Percentiles rank a stretch among this genome's conserved stretches.
These are phyloP conservation scores for Paracentrotus lividus DNA, from an alignment of 53 echinoderm and acorn worm genomes.

Conservation along the genomic window DNA sequence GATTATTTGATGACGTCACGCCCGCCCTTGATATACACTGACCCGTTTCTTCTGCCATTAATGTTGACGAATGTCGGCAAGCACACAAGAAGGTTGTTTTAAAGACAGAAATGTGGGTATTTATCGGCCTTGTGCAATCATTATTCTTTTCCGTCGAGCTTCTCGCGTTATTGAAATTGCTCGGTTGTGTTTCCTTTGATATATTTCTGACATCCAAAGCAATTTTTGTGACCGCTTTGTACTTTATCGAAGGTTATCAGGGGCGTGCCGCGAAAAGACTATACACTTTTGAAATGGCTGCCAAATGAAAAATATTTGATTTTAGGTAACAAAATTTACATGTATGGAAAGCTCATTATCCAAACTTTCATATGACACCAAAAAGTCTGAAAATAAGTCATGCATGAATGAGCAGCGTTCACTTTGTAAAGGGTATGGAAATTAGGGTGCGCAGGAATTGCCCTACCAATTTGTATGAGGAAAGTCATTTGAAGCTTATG, in stretches of 20 bases:
- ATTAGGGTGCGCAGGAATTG: no score
- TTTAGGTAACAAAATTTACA: no score
- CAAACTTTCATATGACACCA: no score
- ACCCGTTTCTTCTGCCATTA: neutral
- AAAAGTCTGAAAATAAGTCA: no score
- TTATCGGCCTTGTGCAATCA: slow-evolving; percentile 27
- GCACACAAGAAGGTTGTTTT: neutral
- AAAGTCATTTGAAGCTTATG: no score
- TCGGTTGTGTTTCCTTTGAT: neutral
- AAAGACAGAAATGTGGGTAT: slow-evolving; percentile 5
- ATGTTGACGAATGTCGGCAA: slow-evolving; percentile 27
- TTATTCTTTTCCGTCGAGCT: neutral
- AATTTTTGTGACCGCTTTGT: neutral
- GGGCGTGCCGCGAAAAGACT: no score
- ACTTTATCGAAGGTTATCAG: neutral
- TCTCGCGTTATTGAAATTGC: neutral
- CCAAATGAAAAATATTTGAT: no score
- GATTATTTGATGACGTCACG: neutral
- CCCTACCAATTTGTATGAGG: no score
- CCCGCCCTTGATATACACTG: neutral
- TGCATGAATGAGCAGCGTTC: no score
- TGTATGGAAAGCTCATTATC: no score
- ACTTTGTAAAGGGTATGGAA: no score
- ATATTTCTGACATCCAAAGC: slow-evolving; percentile 2
- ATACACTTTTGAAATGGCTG: no score